Percentiles rank a stretch among this genome's conserved stretches.
These are phyloP conservation scores for Stenotaenia linearis DNA, from an alignment of 2,888 invertebrate genomes.

Conservation along the genomic window DNA sequence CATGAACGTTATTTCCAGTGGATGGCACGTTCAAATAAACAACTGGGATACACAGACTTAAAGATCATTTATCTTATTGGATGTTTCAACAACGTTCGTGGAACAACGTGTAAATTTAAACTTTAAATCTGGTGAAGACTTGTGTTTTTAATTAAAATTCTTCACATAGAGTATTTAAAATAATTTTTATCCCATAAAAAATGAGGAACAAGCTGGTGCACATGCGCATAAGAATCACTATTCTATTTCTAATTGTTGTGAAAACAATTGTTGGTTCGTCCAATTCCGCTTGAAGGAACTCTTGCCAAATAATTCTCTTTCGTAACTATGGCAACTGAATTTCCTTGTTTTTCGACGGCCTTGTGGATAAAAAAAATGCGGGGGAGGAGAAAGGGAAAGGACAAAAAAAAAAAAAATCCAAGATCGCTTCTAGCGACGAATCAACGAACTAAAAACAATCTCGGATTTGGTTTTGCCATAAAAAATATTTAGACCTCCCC, in stretches of 20 bases:
- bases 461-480: neutral
- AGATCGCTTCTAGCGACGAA: constrained; percentile 10
- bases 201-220: neutral
- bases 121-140: neutral
- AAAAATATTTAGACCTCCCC: neutral
- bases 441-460: constrained; percentile 20
- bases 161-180: neutral
- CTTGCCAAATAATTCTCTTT: constrained; percentile 7
- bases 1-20: neutral
- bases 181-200: neutral
- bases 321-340: constrained; percentile 8
- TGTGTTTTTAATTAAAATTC: constrained; percentile 2
- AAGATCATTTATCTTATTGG: neutral
- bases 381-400: neutral
- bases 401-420: neutral
- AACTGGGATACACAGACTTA: neutral
- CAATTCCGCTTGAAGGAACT: constrained; percentile 23
- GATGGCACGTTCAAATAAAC: neutral
- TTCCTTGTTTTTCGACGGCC: constrained; percentile 19
- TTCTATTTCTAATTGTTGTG: neutral
- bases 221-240: neutral
- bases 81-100: no score
- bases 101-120: neutral
- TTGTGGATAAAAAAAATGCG: neutral
- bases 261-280: constrained; percentile 26